These are phyloP conservation scores for Orthosia cruda DNA, from an alignment of 2,888 invertebrate genomes.

Conservation along the genomic window DNA sequence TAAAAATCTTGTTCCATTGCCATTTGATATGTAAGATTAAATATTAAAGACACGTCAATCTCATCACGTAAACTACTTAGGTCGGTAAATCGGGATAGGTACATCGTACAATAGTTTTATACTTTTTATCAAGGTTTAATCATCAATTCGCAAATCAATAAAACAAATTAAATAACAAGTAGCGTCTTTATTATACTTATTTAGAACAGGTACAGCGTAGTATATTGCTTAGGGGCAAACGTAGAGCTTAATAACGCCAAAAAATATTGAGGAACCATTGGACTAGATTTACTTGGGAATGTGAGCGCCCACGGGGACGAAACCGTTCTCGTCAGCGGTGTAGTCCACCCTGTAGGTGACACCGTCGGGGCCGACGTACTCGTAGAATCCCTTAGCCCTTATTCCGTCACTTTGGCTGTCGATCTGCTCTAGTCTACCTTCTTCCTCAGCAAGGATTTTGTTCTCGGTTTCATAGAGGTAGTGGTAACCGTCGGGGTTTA, in stretches of 20 bases:
- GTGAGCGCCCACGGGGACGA: conserved; percentile 83
- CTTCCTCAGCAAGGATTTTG: conserved; percentile 88
- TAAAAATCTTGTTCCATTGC: background rate
- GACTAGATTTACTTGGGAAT: conserved; percentile 80
- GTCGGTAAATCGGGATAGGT: background rate
- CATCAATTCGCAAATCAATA: conserved; percentile 11
- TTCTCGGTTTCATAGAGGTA: conserved; percentile 90
- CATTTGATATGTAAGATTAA: background rate
- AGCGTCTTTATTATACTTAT: conserved; percentile 61
- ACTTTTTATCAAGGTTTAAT: background rate
- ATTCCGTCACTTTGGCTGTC: conserved; percentile 79
- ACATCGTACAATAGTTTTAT: background rate
- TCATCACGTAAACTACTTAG: no score
- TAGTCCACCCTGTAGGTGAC: conserved; percentile 89
- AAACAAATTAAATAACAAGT: conserved; percentile 47
- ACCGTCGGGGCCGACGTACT: conserved; percentile 87
- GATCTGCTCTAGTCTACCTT: conserved; percentile 84
- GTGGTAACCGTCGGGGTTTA: conserved; percentile 85
- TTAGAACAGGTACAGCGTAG: conserved; percentile 44
- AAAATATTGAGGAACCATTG: conserved; percentile 27
- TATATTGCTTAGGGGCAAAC: conserved; percentile 8
- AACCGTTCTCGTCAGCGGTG: conserved; percentile 89
- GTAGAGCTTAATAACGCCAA: conserved; percentile 19
- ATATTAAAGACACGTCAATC: no score
- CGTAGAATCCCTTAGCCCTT: conserved; percentile 86